Percentiles rank a stretch among this genome's conserved stretches.
These are phyloP conservation scores for Geotrupes spiniger DNA, from an alignment of 2,888 invertebrate genomes.

Conservation along the genomic window DNA sequence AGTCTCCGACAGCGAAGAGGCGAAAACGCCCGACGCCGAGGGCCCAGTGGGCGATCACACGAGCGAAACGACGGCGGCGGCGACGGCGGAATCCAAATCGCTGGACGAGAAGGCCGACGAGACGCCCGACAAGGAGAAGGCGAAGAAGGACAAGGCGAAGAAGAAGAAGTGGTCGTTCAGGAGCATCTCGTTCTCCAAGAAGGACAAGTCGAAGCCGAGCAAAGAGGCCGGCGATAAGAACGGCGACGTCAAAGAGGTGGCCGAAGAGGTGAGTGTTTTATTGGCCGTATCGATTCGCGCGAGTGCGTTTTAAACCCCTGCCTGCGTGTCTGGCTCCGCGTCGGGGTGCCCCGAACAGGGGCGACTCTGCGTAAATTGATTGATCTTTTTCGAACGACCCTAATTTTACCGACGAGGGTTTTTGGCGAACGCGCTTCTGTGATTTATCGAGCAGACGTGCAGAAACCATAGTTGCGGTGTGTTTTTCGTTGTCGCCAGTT, in stretches of 20 bases:
- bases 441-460: no score
- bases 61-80: conserved; percentile 47
- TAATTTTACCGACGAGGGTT: no score
- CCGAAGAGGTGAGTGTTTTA: conserved; percentile 60
- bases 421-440: no score
- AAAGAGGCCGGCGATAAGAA: conserved; percentile 62
- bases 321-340: no score
- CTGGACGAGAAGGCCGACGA: conserved; percentile 38
- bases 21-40: conserved; percentile 42
- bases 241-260: conserved; percentile 58
- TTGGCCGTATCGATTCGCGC: no score
- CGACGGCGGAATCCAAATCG: conserved; percentile 26
- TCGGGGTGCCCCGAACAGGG: no score
- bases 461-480: no score
- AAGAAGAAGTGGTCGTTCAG: conserved; percentile 91
- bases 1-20: conserved; percentile 41
- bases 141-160: conserved; percentile 54
- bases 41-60: conserved; percentile 46
- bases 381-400: no score
- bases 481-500: no score
- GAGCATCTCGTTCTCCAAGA: conserved; percentile 82
- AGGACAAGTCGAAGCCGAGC: conserved; percentile 81
- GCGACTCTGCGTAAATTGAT: no score
- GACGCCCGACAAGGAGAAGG: conserved; percentile 40
- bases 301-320: no score